These are phyloP conservation scores for Botia kubotai DNA, from an alignment of 2,797 vertebrate genomes.

Conservation along the genomic window DNA sequence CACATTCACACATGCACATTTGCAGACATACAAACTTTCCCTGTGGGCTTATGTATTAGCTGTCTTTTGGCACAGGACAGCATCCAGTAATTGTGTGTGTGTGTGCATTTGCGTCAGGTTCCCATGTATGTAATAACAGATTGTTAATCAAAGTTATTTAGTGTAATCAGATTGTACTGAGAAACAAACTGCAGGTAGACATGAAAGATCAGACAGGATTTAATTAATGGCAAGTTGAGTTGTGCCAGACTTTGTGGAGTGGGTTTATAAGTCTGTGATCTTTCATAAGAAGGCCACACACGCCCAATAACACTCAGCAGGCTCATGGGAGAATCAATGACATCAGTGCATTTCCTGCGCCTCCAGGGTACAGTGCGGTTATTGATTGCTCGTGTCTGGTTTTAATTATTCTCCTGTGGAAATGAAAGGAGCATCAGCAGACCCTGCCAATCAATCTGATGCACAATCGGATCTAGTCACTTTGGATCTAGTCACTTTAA, in stretches of 20 bases:
- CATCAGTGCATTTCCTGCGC: conserved; percentile 60
- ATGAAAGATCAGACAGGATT: conserved; percentile 8
- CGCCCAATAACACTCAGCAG: conserved; percentile 20
- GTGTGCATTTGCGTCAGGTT: background rate
- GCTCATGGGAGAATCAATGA: conserved; percentile 55
- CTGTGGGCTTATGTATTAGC: conserved; percentile 22
- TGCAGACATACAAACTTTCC: conserved; percentile 6
- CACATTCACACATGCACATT: conserved; percentile 15
- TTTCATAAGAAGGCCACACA: conserved; percentile 43
- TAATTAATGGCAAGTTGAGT: conserved; percentile 11
- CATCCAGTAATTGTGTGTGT: background rate
- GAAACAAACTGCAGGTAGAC: conserved; percentile 28
- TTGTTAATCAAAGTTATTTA: conserved; percentile 39
- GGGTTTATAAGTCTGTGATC: conserved; percentile 43
- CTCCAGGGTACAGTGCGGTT: conserved; percentile 45
- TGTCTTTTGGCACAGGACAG: background rate
- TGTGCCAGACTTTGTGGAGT: conserved; percentile 37
- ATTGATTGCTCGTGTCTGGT: conserved; percentile 68
- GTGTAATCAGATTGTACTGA: conserved; percentile 34
- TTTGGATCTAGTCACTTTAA: conserved; percentile 21
- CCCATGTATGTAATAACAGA: conserved; percentile 27
- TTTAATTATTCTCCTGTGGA: conserved; percentile 69
- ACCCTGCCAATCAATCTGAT: conserved; percentile 47
- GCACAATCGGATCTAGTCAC: conserved; percentile 22
- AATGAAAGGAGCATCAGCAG: conserved; percentile 52